phyloP scores from a whole-genome alignment of 2,113 vertebrate genomes.

The Tringa solitaria region DNA sequence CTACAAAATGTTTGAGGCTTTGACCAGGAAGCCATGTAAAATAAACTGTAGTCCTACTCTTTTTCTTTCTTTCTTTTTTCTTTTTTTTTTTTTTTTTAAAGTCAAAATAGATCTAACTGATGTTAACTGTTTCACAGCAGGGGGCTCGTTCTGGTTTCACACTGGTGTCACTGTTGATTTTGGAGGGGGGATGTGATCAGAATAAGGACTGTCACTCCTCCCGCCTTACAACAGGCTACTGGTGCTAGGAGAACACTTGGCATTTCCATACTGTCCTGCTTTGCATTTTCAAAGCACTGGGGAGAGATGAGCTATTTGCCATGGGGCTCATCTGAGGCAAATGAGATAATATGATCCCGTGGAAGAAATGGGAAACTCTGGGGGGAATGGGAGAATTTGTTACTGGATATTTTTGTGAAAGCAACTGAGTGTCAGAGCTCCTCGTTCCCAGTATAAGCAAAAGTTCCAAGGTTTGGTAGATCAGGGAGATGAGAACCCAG shows the following conservation, averaged over 20 bases:
- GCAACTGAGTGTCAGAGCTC: neutral
- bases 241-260: neutral
- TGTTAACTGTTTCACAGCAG: constrained; percentile 61
- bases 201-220: constrained; percentile 41
- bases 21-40: constrained; percentile 51
- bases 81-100: neutral
- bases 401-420: constrained; percentile 25
- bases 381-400: constrained; percentile 32
- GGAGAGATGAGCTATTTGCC: constrained; percentile 5
- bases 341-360: neutral
- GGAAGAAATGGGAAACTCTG: constrained; percentile 25
- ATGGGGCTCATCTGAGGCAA: constrained; percentile 30
- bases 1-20: constrained; percentile 30
- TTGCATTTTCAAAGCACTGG: constrained; percentile 44
- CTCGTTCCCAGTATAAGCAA: neutral
- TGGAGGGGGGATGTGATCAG: constrained; percentile 47
- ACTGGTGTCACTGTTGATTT: constrained; percentile 67
- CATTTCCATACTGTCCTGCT: constrained; percentile 29
- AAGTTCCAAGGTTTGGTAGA: neutral
- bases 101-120: constrained; percentile 58
- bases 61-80: neutral
- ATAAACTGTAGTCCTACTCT: neutral
- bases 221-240: neutral
- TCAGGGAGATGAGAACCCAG: neutral
- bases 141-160: constrained; percentile 59